Evolutionary conservation across 2,888 invertebrate genomes (phyloP).

Genomic region (Drosophila infuscata): DNA sequence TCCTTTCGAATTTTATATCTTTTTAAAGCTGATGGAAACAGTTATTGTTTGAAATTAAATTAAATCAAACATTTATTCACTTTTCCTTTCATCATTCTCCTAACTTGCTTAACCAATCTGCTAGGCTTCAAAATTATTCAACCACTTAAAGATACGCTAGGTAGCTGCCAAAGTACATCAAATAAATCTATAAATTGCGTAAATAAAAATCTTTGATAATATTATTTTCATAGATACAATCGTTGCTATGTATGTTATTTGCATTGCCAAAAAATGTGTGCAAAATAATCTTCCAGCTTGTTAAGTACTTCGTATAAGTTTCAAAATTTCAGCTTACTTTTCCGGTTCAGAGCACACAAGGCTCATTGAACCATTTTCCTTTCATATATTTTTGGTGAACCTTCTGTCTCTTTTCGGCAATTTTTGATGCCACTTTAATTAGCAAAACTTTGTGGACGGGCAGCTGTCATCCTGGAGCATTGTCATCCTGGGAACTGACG

Average conservation of each 20-base stretch:
- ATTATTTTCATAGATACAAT: background rate
- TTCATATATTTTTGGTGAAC: constrained; percentile 2
- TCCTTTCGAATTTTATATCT: background rate
- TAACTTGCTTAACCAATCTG: too few relatives aligned
- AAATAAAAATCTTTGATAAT: background rate
- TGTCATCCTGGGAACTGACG: constrained; percentile 48
- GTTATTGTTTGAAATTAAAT: background rate
- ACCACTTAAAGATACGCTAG: background rate
- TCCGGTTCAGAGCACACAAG: constrained; percentile 1
- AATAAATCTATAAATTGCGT: background rate
- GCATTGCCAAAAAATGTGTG: background rate
- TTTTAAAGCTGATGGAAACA: constrained; percentile 7
- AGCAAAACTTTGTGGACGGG: constrained; percentile 52
- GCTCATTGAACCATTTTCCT: constrained; percentile 36
- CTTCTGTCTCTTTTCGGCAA: constrained; percentile 29
- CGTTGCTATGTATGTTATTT: background rate
- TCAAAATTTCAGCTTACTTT: background rate
- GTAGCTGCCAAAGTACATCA: background rate
- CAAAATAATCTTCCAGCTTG: background rate
- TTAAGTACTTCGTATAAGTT: background rate
- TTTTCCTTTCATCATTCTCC: background rate
- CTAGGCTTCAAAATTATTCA: background rate
- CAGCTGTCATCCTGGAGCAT: constrained; percentile 58
- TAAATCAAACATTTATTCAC: constrained; percentile 4
- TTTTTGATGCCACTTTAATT: constrained; percentile 69